Evolutionary conservation across 2,797 vertebrate genomes (phyloP).

Genomic region (Sebastes itinus): DNA sequence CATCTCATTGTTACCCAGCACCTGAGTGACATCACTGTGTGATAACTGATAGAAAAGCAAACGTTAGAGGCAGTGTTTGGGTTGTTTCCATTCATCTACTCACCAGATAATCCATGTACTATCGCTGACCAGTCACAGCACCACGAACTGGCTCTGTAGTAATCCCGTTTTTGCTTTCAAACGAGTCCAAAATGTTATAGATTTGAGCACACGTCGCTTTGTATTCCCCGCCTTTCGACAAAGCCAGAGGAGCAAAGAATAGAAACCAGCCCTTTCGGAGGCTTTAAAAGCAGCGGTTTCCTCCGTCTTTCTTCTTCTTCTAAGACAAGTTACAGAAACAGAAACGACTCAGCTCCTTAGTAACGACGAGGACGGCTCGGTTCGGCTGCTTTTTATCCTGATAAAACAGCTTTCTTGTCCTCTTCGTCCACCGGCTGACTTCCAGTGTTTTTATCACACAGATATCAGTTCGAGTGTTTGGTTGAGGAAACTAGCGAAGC

Average conservation of each 20-base stretch:
- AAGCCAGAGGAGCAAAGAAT: constrained; percentile 33
- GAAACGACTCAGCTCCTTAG: not conserved
- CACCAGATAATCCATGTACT: constrained; percentile 88
- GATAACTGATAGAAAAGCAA: not conserved
- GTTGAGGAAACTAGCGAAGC: constrained; percentile 76
- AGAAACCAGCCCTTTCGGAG: constrained; percentile 45
- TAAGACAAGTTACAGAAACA: not conserved
- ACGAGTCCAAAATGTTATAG: constrained; percentile 30
- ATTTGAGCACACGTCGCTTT: constrained; percentile 67
- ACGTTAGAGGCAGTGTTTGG: not conserved
- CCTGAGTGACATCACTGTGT: not conserved
- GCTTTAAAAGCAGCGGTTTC: constrained; percentile 27
- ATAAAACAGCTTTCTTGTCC: not conserved
- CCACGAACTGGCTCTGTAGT: constrained; percentile 44
- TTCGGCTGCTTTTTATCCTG: not conserved
- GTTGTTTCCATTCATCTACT: constrained; percentile 42
- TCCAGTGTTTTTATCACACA: constrained; percentile 69
- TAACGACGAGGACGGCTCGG: not conserved
- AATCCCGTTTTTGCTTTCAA: constrained; percentile 53
- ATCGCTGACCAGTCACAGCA: constrained; percentile 60
- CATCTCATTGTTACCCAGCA: constrained; percentile 2
- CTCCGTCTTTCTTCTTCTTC: constrained; percentile 1
- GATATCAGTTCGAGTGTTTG: constrained; percentile 68
- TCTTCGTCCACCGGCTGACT: constrained; percentile 51
- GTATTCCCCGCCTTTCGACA: constrained; percentile 80